Base-by-base conservation (phyloP, 2,888 invertebrate genomes). In the Steinernema hermaphroditum region DNA sequence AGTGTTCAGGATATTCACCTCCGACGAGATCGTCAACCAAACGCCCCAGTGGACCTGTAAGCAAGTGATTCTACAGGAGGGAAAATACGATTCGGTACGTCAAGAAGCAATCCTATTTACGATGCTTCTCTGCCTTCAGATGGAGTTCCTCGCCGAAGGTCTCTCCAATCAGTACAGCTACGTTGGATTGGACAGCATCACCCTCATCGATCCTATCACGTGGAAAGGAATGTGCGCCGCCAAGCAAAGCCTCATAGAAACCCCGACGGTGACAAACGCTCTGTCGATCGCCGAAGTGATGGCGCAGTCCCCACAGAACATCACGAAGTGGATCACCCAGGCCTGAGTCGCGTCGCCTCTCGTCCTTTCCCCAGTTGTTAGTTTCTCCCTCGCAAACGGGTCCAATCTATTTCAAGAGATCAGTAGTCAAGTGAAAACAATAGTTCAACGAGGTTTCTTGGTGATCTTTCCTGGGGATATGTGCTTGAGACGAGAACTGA, bases 181-280 rank as follows among this genome's bases (percentile, higher is more conserved):
- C 70, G 74, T 83, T 22, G 83, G 76, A 9, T 72, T 83, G n/a
- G 83, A 83, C 69, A 79, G 80, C 54, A 79, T 83, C 24, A 76
- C 77, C 14, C 72, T 83, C 12, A 62, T 82, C 29, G 82, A 82
- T 54, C 80, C 81, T 0, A 27, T 73, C n/a, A 79, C 75, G 19
- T 57, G 70, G 32, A 32, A 74, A 54, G 74, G 49, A 32, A 71
- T 73, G 72, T 73, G 74, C 32, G 27, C 16, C 16, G 27, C 12
- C 2, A 62, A 29, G 16, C 62, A 32, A 32, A 62, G 32, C 16
- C 2, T 16, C 27, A 16, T 12, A 29, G 2, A 9, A 32, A 1
- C 34, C 12, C 32, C 62, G 1, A 16, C 27, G 2, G 19, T 19
- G 32, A 1, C 8, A 32, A 62, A 27, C n/a, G 12, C 62, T 2